phyloP scores from a whole-genome alignment of 1,140 invertebrate species.

The Caenorhabditis elegans region DNA sequence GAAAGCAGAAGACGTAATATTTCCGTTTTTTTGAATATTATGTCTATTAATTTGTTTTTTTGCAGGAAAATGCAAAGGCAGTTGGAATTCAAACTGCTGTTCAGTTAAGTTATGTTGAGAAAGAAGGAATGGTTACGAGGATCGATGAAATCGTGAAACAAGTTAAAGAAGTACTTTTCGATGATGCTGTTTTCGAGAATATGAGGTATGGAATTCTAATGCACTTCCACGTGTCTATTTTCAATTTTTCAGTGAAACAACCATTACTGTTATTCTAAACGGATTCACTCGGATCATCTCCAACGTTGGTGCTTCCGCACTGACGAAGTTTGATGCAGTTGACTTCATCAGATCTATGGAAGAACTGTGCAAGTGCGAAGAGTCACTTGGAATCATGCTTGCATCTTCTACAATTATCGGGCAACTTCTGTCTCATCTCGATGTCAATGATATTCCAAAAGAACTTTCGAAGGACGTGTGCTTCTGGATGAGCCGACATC shows the following conservation, averaged over 20 bases:
- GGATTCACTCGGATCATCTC: neutral
- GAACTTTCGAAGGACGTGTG: slow-evolving; percentile 19
- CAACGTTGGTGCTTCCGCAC: neutral
- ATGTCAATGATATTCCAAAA: neutral
- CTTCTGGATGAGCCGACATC: slow-evolving; percentile 30
- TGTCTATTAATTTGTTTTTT: neutral
- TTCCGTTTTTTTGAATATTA: neutral
- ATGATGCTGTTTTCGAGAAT: neutral
- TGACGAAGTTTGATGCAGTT: neutral
- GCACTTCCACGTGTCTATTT: neutral
- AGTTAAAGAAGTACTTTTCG: neutral
- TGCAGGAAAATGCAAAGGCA: slow-evolving; percentile 11
- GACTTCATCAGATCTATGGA: neutral
- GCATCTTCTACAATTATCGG: slow-evolving; percentile 30
- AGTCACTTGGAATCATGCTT: slow-evolving; percentile 26
- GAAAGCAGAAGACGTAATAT: slow-evolving; percentile 19
- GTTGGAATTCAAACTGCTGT: slow-evolving; percentile 29
- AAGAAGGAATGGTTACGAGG: neutral
- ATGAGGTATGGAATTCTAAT: neutral
- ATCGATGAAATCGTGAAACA: neutral
- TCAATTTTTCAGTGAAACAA: slow-evolving; percentile 32
- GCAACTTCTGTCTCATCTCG: slow-evolving; percentile 23
- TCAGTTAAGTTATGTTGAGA: slow-evolving; percentile 32
- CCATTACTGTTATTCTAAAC: neutral
- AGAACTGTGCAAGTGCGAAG: slow-evolving; percentile 19